Evolutionary conservation across 2,888 invertebrate genomes (phyloP).

Genomic region (Phyllotreta striolata): DNA sequence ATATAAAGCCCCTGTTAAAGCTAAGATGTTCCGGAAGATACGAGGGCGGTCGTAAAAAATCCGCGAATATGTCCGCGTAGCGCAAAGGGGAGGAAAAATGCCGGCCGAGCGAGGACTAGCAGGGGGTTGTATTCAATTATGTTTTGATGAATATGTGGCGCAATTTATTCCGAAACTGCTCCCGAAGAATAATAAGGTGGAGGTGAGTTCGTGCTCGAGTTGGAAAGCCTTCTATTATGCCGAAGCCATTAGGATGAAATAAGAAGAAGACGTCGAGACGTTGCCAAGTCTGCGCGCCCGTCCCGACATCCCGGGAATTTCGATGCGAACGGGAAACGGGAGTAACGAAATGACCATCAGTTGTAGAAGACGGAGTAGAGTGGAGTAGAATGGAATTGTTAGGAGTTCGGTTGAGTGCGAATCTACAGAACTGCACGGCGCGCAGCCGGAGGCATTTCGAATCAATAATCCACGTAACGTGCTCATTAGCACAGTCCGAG

Average conservation of each 20-base stretch:
- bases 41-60: conserved; percentile 8
- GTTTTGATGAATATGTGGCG: conserved; percentile 38
- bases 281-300: not conserved
- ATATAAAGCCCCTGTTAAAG: conserved; percentile 9
- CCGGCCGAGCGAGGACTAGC: not conserved
- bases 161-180: conserved; percentile 35
- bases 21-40: conserved; percentile 10
- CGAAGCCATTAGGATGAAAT: conserved; percentile 30
- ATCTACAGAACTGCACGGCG: conserved; percentile 8
- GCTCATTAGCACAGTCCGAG: conserved; percentile 5
- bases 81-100: conserved; percentile 4
- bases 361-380: too few relatives aligned
- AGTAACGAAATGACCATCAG: too few relatives aligned
- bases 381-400: too few relatives aligned
- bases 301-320: too few relatives aligned
- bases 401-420: too few relatives aligned
- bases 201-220: conserved; percentile 36
- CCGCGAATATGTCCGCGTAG: conserved; percentile 17
- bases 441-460: conserved; percentile 14
- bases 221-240: conserved; percentile 39
- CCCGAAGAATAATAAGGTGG: conserved; percentile 38
- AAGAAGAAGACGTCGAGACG: conserved; percentile 28
- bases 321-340: too few relatives aligned
- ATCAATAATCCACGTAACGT: conserved; percentile 16
- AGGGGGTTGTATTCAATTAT: conserved; percentile 38